Percentiles rank a stretch among this genome's conserved stretches.
phyloP scores from a whole-genome alignment of 2,113 vertebrate genomes.

The Polypterus bichir region DNA sequence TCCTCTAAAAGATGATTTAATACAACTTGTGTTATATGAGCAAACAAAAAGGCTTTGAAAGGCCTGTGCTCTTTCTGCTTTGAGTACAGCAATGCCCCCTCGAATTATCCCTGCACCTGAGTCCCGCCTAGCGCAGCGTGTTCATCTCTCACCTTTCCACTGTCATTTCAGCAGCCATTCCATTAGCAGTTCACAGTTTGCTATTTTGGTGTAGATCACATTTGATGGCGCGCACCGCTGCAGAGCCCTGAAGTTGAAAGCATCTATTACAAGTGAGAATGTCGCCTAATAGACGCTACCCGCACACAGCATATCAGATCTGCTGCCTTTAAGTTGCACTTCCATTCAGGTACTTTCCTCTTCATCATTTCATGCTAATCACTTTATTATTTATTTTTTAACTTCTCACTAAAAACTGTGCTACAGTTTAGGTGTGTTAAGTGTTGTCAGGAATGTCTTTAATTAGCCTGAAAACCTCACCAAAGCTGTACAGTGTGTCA shows the following conservation, averaged over 20 bases:
- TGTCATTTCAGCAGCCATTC: not conserved
- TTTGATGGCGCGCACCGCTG: not conserved
- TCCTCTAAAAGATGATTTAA: no score
- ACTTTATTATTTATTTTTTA: conserved; percentile 1
- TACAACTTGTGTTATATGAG: no score
- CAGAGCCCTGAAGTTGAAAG: not conserved
- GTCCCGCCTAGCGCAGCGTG: no score
- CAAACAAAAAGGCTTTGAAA: no score
- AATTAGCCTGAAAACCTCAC: conserved; percentile 9
- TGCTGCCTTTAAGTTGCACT: not conserved
- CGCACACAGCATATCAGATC: not conserved
- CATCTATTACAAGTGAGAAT: not conserved
- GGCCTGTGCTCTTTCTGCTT: no score
- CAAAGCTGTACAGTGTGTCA: conserved; percentile 1
- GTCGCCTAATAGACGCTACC: not conserved
- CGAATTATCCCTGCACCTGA: no score
- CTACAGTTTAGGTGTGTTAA: conserved; percentile 8
- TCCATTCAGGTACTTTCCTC: not conserved
- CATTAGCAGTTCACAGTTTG: not conserved
- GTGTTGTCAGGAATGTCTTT: conserved; percentile 8
- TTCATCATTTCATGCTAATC: no score
- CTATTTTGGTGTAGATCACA: not conserved
- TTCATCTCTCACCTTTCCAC: not conserved
- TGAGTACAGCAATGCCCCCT: no score
- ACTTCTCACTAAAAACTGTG: conserved; percentile 11